Conservation (phyloP, 53 echinoderm and acorn worm genomes). For the Crossaster papposus region DNA sequence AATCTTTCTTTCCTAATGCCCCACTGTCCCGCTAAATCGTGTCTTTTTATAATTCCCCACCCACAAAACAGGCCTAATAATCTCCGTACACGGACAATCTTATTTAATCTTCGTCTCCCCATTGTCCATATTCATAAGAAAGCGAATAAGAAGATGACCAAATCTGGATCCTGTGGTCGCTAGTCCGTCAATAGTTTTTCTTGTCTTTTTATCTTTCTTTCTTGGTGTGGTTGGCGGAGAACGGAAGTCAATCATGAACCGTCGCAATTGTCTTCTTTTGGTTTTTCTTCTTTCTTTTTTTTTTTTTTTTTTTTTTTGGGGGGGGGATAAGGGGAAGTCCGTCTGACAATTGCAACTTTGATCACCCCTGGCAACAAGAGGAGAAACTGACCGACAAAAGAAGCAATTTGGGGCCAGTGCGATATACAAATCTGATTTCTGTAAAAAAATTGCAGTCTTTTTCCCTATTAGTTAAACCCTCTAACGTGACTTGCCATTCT, state of each 20-base stretch:
- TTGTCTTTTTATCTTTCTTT: background rate
- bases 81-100: conserved; percentile 31
- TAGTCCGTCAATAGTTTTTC: conserved; percentile 26
- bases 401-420: too few species aligned
- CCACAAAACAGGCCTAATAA: conserved; percentile 37
- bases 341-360: conserved; percentile 1
- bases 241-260: conserved; percentile 43
- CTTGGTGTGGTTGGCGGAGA: background rate
- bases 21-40: background rate
- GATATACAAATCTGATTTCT: too few species aligned
- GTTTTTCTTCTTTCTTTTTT: too few species aligned
- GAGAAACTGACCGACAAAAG: conserved; percentile 1
- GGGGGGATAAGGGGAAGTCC: too few species aligned
- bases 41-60: background rate
- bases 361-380: conserved; percentile 8
- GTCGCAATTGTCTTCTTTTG: conserved; percentile 18
- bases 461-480: too few species aligned
- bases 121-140: background rate
- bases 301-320: too few species aligned
- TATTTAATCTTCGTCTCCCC: background rate
- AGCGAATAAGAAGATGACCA: background rate
- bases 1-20: background rate
- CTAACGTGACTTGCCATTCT: too few species aligned
- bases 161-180: conserved; percentile 31
- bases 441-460: too few species aligned